These are phyloP conservation scores for Emmelina monodactyla DNA, from an alignment of 2,888 invertebrate species.

Conservation along the genomic window DNA sequence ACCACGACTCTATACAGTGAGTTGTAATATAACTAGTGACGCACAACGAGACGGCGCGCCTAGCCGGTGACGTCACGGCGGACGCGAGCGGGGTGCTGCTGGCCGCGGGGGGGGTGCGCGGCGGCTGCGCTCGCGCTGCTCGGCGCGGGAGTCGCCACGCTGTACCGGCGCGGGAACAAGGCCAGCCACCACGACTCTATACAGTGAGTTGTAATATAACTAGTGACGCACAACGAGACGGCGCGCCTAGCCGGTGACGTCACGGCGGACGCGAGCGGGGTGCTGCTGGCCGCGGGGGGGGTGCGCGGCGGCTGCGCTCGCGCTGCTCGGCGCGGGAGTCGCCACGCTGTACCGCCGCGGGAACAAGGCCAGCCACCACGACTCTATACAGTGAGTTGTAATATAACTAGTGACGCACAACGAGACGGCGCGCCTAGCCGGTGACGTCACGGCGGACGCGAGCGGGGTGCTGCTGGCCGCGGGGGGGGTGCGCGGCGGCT, in stretches of 20 bases:
- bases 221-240: conserved; percentile 75
- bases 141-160: conserved; percentile 72
- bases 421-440: conserved; percentile 75
- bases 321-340: conserved; percentile 74
- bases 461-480: conserved; percentile 80
- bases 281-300: conserved; percentile 83
- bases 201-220: no score
- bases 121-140: conserved; percentile 76
- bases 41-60: conserved; percentile 75
- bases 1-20: conserved; percentile 74
- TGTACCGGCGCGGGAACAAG: conserved; percentile 73
- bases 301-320: conserved; percentile 77
- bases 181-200: conserved; percentile 72
- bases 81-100: conserved; percentile 75
- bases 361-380: conserved; percentile 72
- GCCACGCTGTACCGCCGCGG: conserved; percentile 72
- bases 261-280: conserved; percentile 69
- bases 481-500: conserved; percentile 81
- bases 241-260: conserved; percentile 75
- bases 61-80: conserved; percentile 72
- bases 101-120: conserved; percentile 83
- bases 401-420: conserved; percentile 74
- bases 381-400: conserved; percentile 72
- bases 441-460: conserved; percentile 70
- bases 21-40: no score